Evolutionary conservation across 1,140 invertebrate genomes (phyloP), one percentile per base, ranked within the genome.

Genomic region (Diplogasteroides magnus): DNA sequence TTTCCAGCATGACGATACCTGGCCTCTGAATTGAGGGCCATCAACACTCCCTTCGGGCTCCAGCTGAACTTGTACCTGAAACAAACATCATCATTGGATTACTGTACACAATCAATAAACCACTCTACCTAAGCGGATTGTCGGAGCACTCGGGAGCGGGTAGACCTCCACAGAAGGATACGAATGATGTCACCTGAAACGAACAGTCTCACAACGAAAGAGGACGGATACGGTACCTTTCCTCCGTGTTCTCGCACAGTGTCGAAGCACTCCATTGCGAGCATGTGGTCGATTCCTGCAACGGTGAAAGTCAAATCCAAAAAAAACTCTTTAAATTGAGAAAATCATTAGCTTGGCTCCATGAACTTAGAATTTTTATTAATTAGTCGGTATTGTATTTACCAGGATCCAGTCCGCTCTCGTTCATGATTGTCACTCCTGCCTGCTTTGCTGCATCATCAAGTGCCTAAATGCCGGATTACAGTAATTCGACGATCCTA

Each of bases 231-330:
- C n/a, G 69, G 63, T 67, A 87, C 86, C 78, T 86, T 87, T 64
- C 87, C 87, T 13, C 85, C 94, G 83, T 85, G 89, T 84, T 86
- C 88, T 83, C 88, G 91, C 83, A 88, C 88, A 77, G 95, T 90
- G 82, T 98, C 93, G 74, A 99, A 96, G 82, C 92, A 95, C 83
- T 99, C 93, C 84, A 98, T 88, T 0, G 97, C 97, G 61, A 99
- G 83, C 59, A 99, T 87, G 84, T 99, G 97, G 84, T 99, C 97
- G 74, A 99, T 91, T 1, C 95, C 96, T n/a, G n/a, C n/a, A n/a
- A n/a, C n/a, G n/a, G n/a, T n/a, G n/a, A n/a, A n/a, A n/a, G n/a
- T n/a, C n/a, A n/a, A n/a, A n/a, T n/a, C n/a, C n/a, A n/a, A n/a
- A n/a, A n/a, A n/a, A n/a, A n/a, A n/a, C n/a, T n/a, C n/a, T n/a